Evolutionary conservation across 2,888 invertebrate species (phyloP).

Genomic region (Beris chalybata): DNA sequence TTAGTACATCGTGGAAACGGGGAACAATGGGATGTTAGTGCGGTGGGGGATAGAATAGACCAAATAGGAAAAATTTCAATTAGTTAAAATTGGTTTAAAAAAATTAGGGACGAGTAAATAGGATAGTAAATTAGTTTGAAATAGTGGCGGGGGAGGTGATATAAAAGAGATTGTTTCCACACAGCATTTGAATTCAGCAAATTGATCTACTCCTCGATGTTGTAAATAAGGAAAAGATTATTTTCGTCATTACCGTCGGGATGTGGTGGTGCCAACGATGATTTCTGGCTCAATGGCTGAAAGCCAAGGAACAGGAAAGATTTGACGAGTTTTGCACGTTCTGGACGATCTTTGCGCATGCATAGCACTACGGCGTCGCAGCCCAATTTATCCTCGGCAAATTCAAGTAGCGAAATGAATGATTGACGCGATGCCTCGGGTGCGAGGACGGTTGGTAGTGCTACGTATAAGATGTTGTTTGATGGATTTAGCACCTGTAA

Average conservation of each 20-base stretch:
- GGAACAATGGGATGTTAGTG: too few relatives aligned
- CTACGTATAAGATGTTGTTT: constrained; percentile 81
- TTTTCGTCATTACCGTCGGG: constrained; percentile 61
- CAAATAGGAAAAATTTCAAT: too few relatives aligned
- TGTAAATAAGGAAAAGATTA: constrained; percentile 60
- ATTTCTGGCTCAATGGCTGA: constrained; percentile 80
- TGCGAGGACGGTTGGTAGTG: constrained; percentile 81
- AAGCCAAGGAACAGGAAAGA: constrained; percentile 98
- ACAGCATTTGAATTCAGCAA: constrained; percentile 16
- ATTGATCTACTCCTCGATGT: constrained; percentile 53
- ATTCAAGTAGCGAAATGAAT: constrained; percentile 90
- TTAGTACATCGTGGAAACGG: too few relatives aligned
- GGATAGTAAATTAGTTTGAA: too few relatives aligned
- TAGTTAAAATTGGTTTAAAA: too few relatives aligned
- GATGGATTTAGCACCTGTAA: constrained; percentile 52
- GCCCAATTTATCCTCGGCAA: constrained; percentile 89
- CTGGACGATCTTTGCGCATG: constrained; percentile 79
- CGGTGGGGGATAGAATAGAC: too few relatives aligned
- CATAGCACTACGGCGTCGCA: constrained; percentile 77
- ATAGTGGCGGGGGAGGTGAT: neutral
- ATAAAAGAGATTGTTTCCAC: neutral
- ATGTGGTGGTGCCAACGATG: constrained; percentile 69
- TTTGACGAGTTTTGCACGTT: constrained; percentile 84
- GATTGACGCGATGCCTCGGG: constrained; percentile 94
- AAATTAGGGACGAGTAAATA: too few relatives aligned